These are phyloP conservation scores for Pseudocheirus occidentalis DNA, from an alignment of 2,797 vertebrate genomes.

Conservation along the genomic window DNA sequence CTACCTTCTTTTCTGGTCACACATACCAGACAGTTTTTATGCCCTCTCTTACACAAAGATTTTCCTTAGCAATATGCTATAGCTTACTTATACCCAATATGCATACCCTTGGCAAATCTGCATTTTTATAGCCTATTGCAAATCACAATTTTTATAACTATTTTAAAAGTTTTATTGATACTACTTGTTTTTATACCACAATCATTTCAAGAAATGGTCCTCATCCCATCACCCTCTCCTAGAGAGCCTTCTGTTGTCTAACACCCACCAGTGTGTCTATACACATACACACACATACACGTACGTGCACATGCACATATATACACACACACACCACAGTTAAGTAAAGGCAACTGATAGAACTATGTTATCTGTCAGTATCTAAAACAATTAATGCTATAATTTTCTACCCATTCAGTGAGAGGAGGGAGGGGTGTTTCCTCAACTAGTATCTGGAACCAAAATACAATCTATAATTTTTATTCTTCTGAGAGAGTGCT, in stretches of 20 bases:
- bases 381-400: background rate
- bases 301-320: too few relatives aligned
- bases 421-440: background rate
- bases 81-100: background rate
- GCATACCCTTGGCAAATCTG: background rate
- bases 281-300: too few relatives aligned
- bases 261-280: too few relatives aligned
- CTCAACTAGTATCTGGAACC: background rate
- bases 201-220: background rate
- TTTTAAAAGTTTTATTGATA: background rate
- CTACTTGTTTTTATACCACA: background rate
- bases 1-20: background rate
- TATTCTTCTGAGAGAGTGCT: background rate
- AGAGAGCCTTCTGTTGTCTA: background rate
- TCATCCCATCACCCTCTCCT: background rate
- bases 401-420: background rate
- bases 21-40: background rate
- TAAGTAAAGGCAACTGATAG: background rate
- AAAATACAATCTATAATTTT: background rate
- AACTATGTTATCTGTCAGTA: background rate
- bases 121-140: background rate
- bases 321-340: background rate
- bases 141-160: background rate
- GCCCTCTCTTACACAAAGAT: background rate
- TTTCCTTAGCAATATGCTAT: background rate